Evolutionary conservation across 1,140 invertebrate genomes (phyloP).

Genomic region (Ericerus pela): DNA sequence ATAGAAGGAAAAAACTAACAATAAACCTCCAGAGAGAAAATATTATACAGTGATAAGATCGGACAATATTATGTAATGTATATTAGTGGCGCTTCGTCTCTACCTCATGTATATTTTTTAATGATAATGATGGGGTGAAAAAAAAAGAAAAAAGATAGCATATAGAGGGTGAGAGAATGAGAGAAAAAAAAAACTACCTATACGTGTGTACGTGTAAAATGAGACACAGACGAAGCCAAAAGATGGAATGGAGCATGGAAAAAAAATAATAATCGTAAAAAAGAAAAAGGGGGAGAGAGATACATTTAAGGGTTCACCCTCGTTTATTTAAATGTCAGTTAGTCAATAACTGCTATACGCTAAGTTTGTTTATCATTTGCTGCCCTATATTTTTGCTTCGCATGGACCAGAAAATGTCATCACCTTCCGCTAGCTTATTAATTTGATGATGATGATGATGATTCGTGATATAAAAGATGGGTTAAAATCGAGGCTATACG

Average conservation of each 20-base stretch:
- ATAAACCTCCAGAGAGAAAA: slow-evolving; percentile 10
- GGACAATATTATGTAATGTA: slow-evolving; percentile 9
- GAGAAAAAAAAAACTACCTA: too few relatives aligned
- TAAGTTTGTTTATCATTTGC: slow-evolving; percentile 4
- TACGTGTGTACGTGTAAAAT: too few relatives aligned
- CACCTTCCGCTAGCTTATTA: too few relatives aligned
- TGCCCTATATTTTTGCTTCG: neutral
- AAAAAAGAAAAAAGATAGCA: too few relatives aligned
- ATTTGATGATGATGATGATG: too few relatives aligned
- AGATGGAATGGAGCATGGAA: too few relatives aligned
- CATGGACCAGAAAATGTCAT: slow-evolving; percentile 10
- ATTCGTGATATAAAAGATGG: too few relatives aligned
- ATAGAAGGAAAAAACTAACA: slow-evolving; percentile 1
- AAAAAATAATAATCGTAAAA: too few relatives aligned
- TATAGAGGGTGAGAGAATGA: too few relatives aligned
- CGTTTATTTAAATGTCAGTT: slow-evolving; percentile 10
- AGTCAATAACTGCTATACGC: slow-evolving; percentile 6
- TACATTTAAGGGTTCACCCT: slow-evolving; percentile 8
- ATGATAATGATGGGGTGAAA: too few relatives aligned
- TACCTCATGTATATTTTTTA: slow-evolving; percentile 5
- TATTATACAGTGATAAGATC: slow-evolving; percentile 9
- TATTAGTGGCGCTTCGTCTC: slow-evolving; percentile 10
- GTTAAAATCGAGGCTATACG: too few relatives aligned
- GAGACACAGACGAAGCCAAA: too few relatives aligned
- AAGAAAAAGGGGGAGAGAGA: neutral